Percentiles rank a stretch among this genome's conserved stretches.
These are phyloP conservation scores for Glareola pratincola DNA, from an alignment of 2,113 vertebrate species.

Conservation along the genomic window DNA sequence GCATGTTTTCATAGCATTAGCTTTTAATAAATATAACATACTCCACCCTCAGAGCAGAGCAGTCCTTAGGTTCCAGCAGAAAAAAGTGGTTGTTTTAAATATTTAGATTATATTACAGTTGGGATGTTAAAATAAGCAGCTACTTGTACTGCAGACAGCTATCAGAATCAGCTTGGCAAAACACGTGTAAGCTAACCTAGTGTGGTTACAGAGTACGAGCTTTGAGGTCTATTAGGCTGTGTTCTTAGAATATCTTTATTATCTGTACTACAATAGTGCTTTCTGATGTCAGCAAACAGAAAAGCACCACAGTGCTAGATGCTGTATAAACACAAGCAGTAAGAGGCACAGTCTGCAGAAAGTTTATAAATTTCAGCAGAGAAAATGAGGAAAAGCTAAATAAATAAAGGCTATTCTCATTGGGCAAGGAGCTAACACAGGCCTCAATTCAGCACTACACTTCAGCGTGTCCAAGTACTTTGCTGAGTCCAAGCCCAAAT, in stretches of 20 bases:
- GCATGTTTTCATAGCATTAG: constrained; percentile 30
- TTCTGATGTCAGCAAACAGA: background rate
- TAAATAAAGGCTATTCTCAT: background rate
- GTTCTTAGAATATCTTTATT: background rate
- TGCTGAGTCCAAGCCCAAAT: background rate
- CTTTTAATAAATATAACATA: constrained; percentile 37
- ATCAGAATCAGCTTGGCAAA: background rate
- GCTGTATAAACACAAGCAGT: fast-evolving
- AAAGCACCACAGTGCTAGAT: background rate
- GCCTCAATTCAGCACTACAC: background rate
- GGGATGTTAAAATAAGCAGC: constrained; percentile 21
- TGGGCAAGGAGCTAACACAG: background rate
- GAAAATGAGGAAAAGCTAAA: background rate
- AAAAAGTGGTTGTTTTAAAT: background rate
- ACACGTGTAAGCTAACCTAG: background rate
- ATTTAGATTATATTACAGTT: constrained; percentile 42
- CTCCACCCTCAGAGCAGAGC: constrained; percentile 34
- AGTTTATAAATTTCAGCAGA: background rate
- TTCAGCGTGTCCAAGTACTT: background rate
- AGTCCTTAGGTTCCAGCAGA: constrained; percentile 19
- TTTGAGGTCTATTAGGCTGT: background rate
- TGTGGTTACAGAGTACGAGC: background rate
- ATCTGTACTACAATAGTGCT: background rate
- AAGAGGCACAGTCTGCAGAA: background rate
- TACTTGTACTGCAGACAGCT: constrained; percentile 3